Evolutionary conservation across 2,113 vertebrate genomes (phyloP).

Genomic region (Percopsis transmontana): DNA sequence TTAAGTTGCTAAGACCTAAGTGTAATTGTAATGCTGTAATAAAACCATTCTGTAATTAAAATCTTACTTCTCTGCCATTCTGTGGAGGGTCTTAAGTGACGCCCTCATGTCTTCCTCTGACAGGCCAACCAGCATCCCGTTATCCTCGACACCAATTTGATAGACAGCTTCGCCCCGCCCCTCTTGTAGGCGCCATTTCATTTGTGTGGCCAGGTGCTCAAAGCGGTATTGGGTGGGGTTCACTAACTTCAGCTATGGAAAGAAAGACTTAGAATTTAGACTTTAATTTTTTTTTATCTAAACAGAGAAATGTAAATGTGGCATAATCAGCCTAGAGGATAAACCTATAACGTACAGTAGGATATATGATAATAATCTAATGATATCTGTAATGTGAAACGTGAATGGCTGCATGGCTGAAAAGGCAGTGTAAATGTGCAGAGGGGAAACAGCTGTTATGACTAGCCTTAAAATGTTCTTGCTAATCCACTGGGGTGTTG

Average conservation of each 20-base stretch:
- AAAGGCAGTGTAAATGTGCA: conserved; percentile 14
- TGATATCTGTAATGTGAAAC: background rate
- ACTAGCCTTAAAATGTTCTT: conserved; percentile 36
- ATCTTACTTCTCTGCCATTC: conserved; percentile 94
- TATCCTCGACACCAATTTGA: conserved; percentile 98
- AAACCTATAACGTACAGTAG: background rate
- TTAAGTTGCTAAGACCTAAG: too few relatives aligned
- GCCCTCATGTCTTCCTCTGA: conserved; percentile 94
- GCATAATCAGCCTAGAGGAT: background rate
- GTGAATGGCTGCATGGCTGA: background rate
- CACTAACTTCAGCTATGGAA: conserved; percentile 89
- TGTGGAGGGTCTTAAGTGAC: conserved; percentile 91
- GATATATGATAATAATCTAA: background rate
- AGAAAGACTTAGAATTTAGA: conserved; percentile 21
- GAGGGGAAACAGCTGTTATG: conserved; percentile 15
- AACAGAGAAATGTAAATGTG: background rate
- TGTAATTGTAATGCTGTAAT: too few relatives aligned
- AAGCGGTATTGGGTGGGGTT: conserved; percentile 97
- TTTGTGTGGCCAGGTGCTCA: conserved; percentile 97
- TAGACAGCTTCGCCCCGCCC: conserved; percentile 96
- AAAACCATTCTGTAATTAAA: too few relatives aligned
- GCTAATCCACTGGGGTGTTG: conserved; percentile 42
- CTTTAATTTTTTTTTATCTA: background rate
- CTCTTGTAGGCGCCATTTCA: conserved; percentile 99
- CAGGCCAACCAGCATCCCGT: conserved; percentile 93